Conservation (phyloP, 2,888 invertebrate genomes). For the Salpingus planirostris region DNA sequence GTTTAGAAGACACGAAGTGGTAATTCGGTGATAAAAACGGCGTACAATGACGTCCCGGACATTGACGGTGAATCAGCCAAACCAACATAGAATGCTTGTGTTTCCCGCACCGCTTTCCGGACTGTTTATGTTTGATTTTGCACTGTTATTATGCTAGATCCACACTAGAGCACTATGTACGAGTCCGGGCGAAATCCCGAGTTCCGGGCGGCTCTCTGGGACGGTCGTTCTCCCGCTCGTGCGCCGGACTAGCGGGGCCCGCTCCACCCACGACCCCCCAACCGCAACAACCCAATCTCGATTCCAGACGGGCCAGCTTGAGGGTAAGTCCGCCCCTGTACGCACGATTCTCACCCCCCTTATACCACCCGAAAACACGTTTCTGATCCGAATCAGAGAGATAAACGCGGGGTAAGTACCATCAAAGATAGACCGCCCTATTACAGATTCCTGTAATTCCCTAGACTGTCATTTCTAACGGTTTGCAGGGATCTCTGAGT, state of each 20-base stretch:
- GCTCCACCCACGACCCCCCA: constrained; percentile 37
- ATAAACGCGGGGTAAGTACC: no score
- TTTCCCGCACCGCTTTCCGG: constrained; percentile 30
- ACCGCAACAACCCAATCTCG: constrained; percentile 45
- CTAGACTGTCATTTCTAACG: no score
- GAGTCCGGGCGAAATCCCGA: constrained; percentile 55
- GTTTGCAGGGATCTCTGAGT: constrained; percentile 61
- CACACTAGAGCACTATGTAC: constrained; percentile 45
- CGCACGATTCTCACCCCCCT: no score
- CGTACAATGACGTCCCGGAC: no score
- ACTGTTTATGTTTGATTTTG: constrained; percentile 31
- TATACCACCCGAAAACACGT: no score
- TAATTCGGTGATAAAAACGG: no score
- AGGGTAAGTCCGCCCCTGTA: no score
- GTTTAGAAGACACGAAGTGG: no score
- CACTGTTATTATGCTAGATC: constrained; percentile 41
- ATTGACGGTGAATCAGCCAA: no score
- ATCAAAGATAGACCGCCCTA: no score
- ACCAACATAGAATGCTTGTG: constrained; percentile 40
- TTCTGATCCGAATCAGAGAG: no score
- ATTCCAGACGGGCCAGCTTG: constrained; percentile 49
- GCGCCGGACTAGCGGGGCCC: constrained; percentile 47
- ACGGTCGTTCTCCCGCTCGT: constrained; percentile 55
- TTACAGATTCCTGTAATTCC: no score
- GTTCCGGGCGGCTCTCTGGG: constrained; percentile 57